Conservation (phyloP, 2,888 invertebrate genomes). For the Bombylius discolor region DNA sequence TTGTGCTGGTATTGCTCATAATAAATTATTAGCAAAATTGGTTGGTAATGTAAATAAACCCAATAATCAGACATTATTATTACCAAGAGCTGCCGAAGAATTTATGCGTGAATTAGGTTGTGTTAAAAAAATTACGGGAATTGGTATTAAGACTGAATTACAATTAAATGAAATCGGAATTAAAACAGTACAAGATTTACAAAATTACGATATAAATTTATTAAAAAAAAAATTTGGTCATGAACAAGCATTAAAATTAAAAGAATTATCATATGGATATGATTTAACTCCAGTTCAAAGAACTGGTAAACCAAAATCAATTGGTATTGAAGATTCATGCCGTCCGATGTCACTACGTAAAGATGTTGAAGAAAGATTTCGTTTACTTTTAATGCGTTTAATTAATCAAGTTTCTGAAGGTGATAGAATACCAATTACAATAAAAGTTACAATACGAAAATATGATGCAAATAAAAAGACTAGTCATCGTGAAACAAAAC, state of each 20-base stretch:
- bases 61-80: slow-evolving; percentile 67
- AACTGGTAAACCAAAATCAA: slow-evolving; percentile 63
- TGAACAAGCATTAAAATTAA: slow-evolving; percentile 55
- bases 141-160: slow-evolving; percentile 58
- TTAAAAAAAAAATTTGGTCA: slow-evolving; percentile 51
- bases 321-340: slow-evolving; percentile 69
- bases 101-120: slow-evolving; percentile 52
- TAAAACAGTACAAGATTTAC: slow-evolving; percentile 52
- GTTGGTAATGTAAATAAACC: slow-evolving; percentile 62
- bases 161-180: slow-evolving; percentile 52
- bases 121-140: slow-evolving; percentile 57
- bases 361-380: slow-evolving; percentile 61
- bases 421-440: slow-evolving; percentile 61
- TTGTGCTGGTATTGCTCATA: slow-evolving; percentile 73
- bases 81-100: slow-evolving; percentile 51
- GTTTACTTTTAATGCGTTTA: slow-evolving; percentile 53
- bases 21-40: slow-evolving; percentile 71
- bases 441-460: slow-evolving; percentile 62
- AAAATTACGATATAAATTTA: slow-evolving; percentile 44
- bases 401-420: slow-evolving; percentile 61
- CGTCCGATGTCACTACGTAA: slow-evolving; percentile 56
- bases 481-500: slow-evolving; percentile 61
- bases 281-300: slow-evolving; percentile 60
- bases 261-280: slow-evolving; percentile 59
- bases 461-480: slow-evolving; percentile 52